Base-by-base conservation (phyloP, 2,113 vertebrate species). In the Ondatra zibethicus region DNA sequence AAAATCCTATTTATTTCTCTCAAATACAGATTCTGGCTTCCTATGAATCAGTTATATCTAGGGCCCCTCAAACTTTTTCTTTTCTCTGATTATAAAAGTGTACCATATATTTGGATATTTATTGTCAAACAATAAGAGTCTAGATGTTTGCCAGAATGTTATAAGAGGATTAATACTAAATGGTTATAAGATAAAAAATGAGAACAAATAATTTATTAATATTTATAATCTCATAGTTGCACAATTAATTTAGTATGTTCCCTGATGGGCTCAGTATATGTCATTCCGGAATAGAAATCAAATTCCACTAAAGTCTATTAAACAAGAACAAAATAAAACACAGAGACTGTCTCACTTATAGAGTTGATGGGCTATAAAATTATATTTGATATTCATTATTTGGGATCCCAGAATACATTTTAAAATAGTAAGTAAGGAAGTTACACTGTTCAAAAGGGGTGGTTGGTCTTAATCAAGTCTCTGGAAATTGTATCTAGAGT, bases 231-330 rank as follows among this genome's bases (percentile, higher is more conserved):
- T 97, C 91, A 96, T 55, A 94, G 63, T 95, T 84, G 63, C 12
- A 97, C 90, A 94, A 97, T 96, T 95, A 88, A 96, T 96, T 98
- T 97, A 94, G 77, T 91, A 73, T 88, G 88, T 25, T 97, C 76
- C 36, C 33, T 50, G 72, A 70, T 65, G 61, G 97, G 68, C 76
- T 98, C 58, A 33, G 92, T n/a, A 95, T 95, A 94, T 94, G 85
- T 97, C 88, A 97, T 96, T 97, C 89, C 11, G 90, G 91, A 80
- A 97, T 55, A 81, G 95, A 98, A 98, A 97, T 94, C 70, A 96
- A 97, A 97, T 89, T 94, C 92, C 10, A 36, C 39, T 52, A 90
- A 98, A 96, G 92, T 96, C 63, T 89, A 96, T 96, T 97, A 96
- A 50, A 97, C 91, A 33, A 92, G 77, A 89, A 39, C 65, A 66